Evolutionary conservation across 2,888 invertebrate species (phyloP), one percentile per base, ranked within the genome.

Genomic region (Cheilosia vulpina): DNA sequence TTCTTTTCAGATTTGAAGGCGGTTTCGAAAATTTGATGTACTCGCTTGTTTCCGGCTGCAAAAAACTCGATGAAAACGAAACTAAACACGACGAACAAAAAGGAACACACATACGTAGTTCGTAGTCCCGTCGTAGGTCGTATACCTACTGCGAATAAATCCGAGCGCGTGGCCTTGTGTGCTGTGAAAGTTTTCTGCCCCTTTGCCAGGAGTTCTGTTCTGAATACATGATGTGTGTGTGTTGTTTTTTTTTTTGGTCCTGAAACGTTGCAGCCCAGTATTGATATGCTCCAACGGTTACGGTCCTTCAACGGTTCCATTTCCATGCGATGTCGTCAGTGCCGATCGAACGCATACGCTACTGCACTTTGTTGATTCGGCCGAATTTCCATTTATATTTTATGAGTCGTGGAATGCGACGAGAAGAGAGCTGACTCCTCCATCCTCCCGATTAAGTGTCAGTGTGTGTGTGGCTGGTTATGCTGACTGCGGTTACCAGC

Each of bases 341-440:
- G 53, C 41, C 17, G 62, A 60, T 77, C 57, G 45, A 45, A 53
- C 3, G 19, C 19, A 43, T 43, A 55, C 45, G 31, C 45, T 68
- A 21, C 15, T 19, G 43, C 17, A 69, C 21, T 58, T 69, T 43
- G 45, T 68, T 17, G 68, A 31, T 45, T 57, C 21, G 58, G 65
- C 24, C 65, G 73, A 73, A 73, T 73, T 79, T 41, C 43, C 43
- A 73, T 53, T 73, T 52, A 58, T 58, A 65, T 52, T 79, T 65
- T 34, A 72, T 43, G 31, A 50, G 58, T 47, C 50, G 52, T 58
- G 43, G 73, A 79, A 52, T 73, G 43, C 41, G 3, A 15, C 13
- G 15, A 21, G 52, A 52, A 21, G 24, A 21, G 21, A 2, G 21
- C 21, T 21, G 21, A 31, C 34, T 21, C 34, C 13, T 53, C 27